Percentiles rank a stretch among this genome's conserved stretches.
Evolutionary conservation across 1,140 invertebrate genomes (phyloP).

Genomic region (Trypoxylus dichotomus): DNA sequence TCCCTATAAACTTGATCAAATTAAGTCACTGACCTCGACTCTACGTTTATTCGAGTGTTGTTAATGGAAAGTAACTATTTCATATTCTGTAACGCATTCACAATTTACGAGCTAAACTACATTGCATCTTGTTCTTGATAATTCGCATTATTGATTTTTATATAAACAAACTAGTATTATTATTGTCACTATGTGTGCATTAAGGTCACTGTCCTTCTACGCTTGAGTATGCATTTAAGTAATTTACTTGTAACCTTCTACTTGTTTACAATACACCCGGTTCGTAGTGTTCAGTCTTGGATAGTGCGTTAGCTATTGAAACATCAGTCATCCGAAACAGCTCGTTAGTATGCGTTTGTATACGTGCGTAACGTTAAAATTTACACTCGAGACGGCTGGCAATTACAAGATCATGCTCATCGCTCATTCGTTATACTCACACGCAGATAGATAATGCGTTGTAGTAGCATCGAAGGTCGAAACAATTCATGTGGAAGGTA

Average conservation of each 20-base stretch:
- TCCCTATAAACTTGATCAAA: neutral
- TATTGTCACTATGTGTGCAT: neutral
- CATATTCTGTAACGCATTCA: no score
- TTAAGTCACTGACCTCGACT: neutral
- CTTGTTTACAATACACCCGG: neutral
- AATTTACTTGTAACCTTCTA: slow-evolving; percentile 10
- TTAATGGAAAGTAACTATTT: neutral
- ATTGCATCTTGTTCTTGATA: no score
- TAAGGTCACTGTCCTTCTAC: neutral
- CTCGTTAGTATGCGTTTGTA: neutral
- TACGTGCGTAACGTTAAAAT: neutral
- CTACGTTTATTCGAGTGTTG: neutral
- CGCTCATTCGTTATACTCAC: neutral
- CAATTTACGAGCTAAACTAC: no score
- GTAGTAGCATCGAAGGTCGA: slow-evolving; percentile 1
- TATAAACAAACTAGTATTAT: neutral
- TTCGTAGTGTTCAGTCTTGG: neutral
- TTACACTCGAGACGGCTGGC: neutral
- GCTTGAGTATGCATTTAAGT: neutral
- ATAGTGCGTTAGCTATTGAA: neutral
- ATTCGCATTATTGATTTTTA: no score
- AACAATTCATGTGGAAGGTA: neutral
- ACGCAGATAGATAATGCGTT: slow-evolving; percentile 14
- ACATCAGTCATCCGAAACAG: slow-evolving; percentile 2
- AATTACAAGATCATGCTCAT: slow-evolving; percentile 12